Base-by-base conservation (phyloP, 2,888 invertebrate species). In the Andricus quercusramuli region DNA sequence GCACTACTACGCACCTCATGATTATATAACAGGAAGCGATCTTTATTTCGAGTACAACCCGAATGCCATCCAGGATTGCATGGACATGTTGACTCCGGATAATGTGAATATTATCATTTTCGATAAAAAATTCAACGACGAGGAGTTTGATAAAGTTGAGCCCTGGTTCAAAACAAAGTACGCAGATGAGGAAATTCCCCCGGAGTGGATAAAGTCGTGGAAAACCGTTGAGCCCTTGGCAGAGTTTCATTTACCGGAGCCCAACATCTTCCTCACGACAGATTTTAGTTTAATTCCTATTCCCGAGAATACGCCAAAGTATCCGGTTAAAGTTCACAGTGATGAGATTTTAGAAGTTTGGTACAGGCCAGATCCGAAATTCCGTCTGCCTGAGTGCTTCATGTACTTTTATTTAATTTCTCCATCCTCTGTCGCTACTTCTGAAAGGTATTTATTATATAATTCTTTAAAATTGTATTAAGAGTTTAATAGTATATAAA, bases 101-200 rank as follows among this genome's bases (percentile, higher is more conserved):
- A 94, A 94, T 25, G 95, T 95, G 47, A 96, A 96, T 90, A 94
- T 97, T 17, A 95, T 96, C 92, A 92, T 97, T 37, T 92, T 95
- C n/a, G 95, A 96, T 11, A 95, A 95, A 88, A 94, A 94, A 68
- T 94, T 95, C 88, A 90, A 92, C 70, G 91, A 92, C 44, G 89
- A 93, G 25, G 88, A 91, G 0, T 96, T 96, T 88, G 94, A 96
- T 86, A 93, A 95, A 86, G 93, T 94, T 22, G 98, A 98, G 92
- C 94, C 95, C 81, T 98, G 98, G 98, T 98, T 97, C 92, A 95
- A 96, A 76, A 97, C 97, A 0, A 95, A 96, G 85, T 98, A 97
- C 90, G 94, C 94, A 51, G 94, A 94, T 78, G 93, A 93, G 93
- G 95, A 95, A 44, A 95, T 96, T 84, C 96, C 96, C 0, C 64